Evolutionary conservation across 2,888 invertebrate species (phyloP).

Genomic region (Lasioglossum oenotherae): DNA sequence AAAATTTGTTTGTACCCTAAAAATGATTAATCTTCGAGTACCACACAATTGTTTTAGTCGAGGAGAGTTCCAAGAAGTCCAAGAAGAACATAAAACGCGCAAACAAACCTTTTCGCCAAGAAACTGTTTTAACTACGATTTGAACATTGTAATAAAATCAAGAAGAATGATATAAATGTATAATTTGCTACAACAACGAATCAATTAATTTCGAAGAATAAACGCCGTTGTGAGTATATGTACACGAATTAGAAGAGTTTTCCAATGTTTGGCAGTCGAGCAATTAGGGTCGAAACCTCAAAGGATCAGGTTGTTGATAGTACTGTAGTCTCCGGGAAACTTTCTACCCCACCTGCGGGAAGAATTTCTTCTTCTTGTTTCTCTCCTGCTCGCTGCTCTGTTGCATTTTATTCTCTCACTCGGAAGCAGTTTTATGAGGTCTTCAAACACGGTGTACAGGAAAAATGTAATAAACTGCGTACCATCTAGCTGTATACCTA

Average conservation of each 20-base stretch:
- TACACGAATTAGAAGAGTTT: slow-evolving; percentile 14
- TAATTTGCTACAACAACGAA: background rate
- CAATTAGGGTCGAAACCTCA: slow-evolving; percentile 5
- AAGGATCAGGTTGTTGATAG: slow-evolving; percentile 20
- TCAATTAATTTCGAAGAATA: background rate
- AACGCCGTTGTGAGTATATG: background rate
- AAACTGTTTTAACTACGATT: background rate
- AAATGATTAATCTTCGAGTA: background rate
- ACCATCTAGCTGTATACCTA: background rate
- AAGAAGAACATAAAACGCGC: background rate
- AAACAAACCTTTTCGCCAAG: background rate
- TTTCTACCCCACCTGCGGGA: slow-evolving; percentile 4
- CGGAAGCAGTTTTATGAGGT: slow-evolving; percentile 7
- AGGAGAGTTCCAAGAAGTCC: background rate
- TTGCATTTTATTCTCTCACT: slow-evolving; percentile 6
- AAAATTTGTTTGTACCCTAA: too few relatives aligned
- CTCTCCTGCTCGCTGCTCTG: background rate
- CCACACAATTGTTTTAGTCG: background rate
- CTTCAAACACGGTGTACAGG: slow-evolving; percentile 2
- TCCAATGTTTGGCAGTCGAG: background rate
- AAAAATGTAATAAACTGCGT: slow-evolving; percentile 5
- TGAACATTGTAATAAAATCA: background rate
- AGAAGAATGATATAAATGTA: background rate
- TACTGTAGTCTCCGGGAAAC: slow-evolving; percentile 17
- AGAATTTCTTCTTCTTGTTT: background rate